Conservation (phyloP, 2,797 vertebrate species). For the Cichlasoma orientale region DNA sequence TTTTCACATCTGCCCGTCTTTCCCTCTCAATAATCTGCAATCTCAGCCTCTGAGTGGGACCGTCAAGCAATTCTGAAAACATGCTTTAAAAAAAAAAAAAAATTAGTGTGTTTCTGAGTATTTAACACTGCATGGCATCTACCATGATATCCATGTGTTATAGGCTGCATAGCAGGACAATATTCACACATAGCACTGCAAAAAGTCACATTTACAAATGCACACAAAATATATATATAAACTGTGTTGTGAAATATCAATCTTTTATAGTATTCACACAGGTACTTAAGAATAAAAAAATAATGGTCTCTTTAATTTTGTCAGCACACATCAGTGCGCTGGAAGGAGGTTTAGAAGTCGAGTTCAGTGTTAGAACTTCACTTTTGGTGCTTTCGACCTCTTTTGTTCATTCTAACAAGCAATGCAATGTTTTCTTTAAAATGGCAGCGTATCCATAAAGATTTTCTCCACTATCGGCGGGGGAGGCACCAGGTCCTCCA, state of each 20-base stretch:
- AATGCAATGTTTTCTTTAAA: conserved; percentile 69
- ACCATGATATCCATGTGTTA: conserved; percentile 32
- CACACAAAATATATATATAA: conserved; percentile 55
- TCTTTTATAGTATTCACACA: conserved; percentile 22
- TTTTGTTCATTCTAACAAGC: conserved; percentile 21
- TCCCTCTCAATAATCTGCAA: not conserved
- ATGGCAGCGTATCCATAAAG: conserved; percentile 95
- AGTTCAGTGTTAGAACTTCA: conserved; percentile 33
- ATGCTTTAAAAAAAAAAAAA: conserved; percentile 3
- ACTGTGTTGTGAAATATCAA: conserved; percentile 38
- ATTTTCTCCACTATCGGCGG: conserved; percentile 97
- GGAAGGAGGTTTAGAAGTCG: conserved; percentile 76
- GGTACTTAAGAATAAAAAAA: conserved; percentile 47
- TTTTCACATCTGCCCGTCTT: conserved; percentile 3
- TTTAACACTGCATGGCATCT: conserved; percentile 41
- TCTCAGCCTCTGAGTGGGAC: conserved; percentile 17
- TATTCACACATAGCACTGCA: conserved; percentile 68
- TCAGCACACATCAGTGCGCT: conserved; percentile 75
- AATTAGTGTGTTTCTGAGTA: conserved; percentile 59
- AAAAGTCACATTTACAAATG: conserved; percentile 60
- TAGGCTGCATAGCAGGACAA: conserved; percentile 47
- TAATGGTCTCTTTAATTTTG: conserved; percentile 57
- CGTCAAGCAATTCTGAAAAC: conserved; percentile 25
- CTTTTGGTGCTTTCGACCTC: conserved; percentile 5
- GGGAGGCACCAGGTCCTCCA: conserved; percentile 93